Evolutionary conservation across 1,140 invertebrate species (phyloP), one percentile per base, ranked within the genome.

Genomic region (Glossosoma conforme): DNA sequence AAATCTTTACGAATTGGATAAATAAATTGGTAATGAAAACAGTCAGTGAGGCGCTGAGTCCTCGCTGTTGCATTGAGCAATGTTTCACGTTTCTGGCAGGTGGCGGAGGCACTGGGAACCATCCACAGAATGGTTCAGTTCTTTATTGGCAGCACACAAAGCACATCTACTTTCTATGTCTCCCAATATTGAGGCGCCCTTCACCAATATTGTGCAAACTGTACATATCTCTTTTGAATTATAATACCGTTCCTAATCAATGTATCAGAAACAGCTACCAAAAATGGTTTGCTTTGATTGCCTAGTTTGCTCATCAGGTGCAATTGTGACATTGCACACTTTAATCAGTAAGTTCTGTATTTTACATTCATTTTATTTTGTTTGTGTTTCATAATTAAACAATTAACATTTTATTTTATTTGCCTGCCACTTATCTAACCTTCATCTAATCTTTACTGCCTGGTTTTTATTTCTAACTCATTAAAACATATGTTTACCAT

Each of bases 131-230:
- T 77, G 72, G 74, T 76, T 65, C 75, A 77, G 58, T 77, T 77
- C 71, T 77, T 78, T 75, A 69, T 76, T 65, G 75, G 74, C 70
- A 72, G 73, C 58, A 69, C 73, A 56, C 70, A 76, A 66, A 75
- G 73, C 71, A 76, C 70, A 45, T 77, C 76, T 61, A 78, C 76
- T 65, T 78, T 78, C 77, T 78, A 78, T 68, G 76, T 78, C 59
- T 76, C 73, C 60, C 74, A 78, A 64, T 76, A 72, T 68, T 74
- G 69, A 76, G 70, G 35, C 64, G 57, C 44, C 52, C 51, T 61
- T 49, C 18, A 49, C 28, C 37, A 32, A 38, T 28, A 47, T 5
- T 33, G 37, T 18, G 35, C 24, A 32, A 28, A 17, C 15, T 49
- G 46, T 49, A 49, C 11, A 49, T 49, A 49, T 38, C 44, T 37